These are phyloP conservation scores for Pyrrhosoma nymphula DNA, from an alignment of 2,888 invertebrate genomes.

Conservation along the genomic window DNA sequence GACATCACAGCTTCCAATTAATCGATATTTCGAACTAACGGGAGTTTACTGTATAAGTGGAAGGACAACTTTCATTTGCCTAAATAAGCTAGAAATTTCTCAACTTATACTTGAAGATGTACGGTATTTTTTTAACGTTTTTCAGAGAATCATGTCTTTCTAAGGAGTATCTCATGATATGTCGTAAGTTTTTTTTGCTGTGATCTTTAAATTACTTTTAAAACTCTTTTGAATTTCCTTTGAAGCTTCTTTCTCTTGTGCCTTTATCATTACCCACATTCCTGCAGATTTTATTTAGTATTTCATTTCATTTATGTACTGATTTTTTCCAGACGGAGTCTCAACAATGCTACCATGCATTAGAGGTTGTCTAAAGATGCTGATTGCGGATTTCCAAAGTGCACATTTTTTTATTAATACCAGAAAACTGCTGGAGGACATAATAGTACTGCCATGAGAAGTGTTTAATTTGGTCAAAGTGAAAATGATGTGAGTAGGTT, in stretches of 20 bases:
- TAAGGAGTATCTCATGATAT: no score
- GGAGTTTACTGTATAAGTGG: no score
- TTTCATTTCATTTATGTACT: slow-evolving; percentile 48
- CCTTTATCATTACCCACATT: background rate
- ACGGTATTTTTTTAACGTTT: no score
- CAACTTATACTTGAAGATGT: no score
- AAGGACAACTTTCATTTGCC: no score
- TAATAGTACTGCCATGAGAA: slow-evolving; percentile 47
- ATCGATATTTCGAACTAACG: no score
- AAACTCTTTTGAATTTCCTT: background rate
- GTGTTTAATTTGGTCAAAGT: background rate
- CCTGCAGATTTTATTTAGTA: background rate
- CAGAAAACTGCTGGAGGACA: slow-evolving; percentile 41
- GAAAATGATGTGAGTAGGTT: slow-evolving; percentile 40
- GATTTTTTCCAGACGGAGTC: slow-evolving; percentile 67
- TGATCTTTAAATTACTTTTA: background rate
- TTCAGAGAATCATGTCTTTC: no score
- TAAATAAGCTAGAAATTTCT: no score
- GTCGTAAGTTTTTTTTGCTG: background rate
- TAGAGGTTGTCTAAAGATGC: slow-evolving; percentile 65
- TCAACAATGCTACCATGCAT: slow-evolving; percentile 65
- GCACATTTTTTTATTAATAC: slow-evolving; percentile 36
- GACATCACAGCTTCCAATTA: no score
- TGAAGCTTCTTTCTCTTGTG: background rate
- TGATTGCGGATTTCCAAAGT: slow-evolving; percentile 34